Base-by-base conservation (phyloP, 2,888 invertebrate species). In the Harpalus rubripes region DNA sequence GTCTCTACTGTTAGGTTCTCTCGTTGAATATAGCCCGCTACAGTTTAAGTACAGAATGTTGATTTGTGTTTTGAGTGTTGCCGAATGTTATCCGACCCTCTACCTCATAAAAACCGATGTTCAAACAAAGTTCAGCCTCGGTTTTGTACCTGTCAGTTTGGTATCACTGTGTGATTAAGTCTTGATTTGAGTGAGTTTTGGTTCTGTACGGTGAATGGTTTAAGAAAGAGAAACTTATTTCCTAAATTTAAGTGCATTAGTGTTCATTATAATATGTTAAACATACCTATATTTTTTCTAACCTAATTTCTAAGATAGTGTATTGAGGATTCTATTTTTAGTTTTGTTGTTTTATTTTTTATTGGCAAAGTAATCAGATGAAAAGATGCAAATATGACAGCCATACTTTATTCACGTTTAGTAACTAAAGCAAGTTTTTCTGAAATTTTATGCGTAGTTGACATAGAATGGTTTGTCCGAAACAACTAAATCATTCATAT, bases 301-400 rank as follows among this genome's bases (percentile, higher is more conserved):
- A 84, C 63, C 22, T 84, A 84, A 84, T 84, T 84, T 84, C 78
- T 84, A 84, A 84, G 84, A 78, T 83, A 83, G 74, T 61, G 76
- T 83, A 74, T 74, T 59, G 61, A 41, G 41, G 56, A 80, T 59
- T 61, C 56, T 78, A 80, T 80, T 83, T 83, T 83, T 83, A 74
- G 59, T 84, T 78, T 84, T 78, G 76, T 84, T 84, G 63, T 78
- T 83, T 78, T 74, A 12, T 74, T 84, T 76, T 59, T 84, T 63
- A 59, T 84, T 52, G 76, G 58, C 32, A 41, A 84, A 84, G 78
- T 76, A 84, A 84, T 84, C 76, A 61, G 61, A 78, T 59, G 80
- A 15, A 78, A 56, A n/a, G 78, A 58, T 58, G 56, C 22, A 78
- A 78, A 41, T 58, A 56, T 7, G 26, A 26, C 44, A 58, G 15